Percentiles rank a stretch among this genome's conserved stretches.
Conservation (phyloP, 2,113 vertebrate genomes). For the Planiliza haematocheilus region DNA sequence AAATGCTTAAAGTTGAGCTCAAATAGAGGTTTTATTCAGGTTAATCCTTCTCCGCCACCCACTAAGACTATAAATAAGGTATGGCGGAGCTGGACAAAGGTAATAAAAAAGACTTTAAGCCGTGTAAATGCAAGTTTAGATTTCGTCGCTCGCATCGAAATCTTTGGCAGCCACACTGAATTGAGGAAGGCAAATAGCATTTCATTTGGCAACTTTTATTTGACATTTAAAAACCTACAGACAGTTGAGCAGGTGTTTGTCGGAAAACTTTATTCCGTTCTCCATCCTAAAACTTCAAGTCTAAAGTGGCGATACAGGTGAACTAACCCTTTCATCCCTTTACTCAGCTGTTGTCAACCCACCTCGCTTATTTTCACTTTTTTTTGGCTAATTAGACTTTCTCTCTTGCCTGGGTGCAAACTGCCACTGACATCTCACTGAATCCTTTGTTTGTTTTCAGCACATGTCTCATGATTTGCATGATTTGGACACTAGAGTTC, state of each 20-base stretch:
- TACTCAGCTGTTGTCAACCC: constrained; percentile 13
- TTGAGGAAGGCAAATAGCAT: background rate
- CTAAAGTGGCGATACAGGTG: background rate
- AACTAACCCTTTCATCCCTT: constrained; percentile 25
- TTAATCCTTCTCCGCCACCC: background rate
- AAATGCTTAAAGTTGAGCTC: constrained; percentile 16
- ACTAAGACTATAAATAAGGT: background rate
- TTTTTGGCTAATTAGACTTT: constrained; percentile 40
- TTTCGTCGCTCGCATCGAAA: background rate
- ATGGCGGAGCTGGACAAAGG: background rate
- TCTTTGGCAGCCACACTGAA: accelerated
- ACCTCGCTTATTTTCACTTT: constrained; percentile 25
- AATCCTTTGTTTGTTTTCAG: constrained; percentile 29
- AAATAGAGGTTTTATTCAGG: constrained; percentile 1
- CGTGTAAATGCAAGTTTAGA: background rate
- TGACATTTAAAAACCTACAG: background rate
- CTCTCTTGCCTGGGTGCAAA: background rate
- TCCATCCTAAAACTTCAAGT: background rate
- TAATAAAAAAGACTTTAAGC: background rate
- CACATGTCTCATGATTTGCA: background rate
- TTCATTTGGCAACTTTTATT: background rate
- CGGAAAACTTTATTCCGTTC: no score
- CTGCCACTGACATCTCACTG: constrained; percentile 11
- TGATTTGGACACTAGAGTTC: background rate
- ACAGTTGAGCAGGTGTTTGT: no score